Percentiles rank a stretch among this genome's conserved stretches.
phyloP scores from a whole-genome alignment of 2,888 invertebrate species.

The Homarus gammarus region DNA sequence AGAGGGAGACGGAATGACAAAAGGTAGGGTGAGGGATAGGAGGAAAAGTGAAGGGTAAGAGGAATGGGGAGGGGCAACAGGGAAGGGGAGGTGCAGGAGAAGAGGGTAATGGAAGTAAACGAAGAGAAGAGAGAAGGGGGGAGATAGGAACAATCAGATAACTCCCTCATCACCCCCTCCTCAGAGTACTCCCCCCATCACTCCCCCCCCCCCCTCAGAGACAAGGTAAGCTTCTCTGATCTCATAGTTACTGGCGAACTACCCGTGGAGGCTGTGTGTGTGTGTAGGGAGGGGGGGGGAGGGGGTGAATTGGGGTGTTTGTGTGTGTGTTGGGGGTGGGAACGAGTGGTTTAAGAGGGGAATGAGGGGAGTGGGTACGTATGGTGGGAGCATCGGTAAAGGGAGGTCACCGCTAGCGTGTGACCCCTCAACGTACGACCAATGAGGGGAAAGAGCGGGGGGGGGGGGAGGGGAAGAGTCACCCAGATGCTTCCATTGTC shows the following conservation, averaged over 20 bases:
- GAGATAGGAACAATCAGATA: background rate
- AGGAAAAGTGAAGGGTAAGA: background rate
- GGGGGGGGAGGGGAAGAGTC: background rate
- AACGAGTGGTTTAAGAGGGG: background rate
- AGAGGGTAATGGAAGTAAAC: background rate
- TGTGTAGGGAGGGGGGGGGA: background rate
- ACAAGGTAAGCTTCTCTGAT: background rate
- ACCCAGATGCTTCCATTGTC: background rate
- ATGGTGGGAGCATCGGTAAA: too few species aligned
- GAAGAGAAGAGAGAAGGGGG: background rate
- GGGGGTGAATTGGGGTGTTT: background rate
- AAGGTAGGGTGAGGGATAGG: background rate
- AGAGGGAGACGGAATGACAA: background rate
- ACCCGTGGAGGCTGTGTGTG: background rate
- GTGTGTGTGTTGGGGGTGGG: background rate
- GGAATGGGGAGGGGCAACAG: background rate
- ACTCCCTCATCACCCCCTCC: too few species aligned
- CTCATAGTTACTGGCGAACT: background rate
- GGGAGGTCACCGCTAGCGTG: too few species aligned
- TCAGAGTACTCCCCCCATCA: too few species aligned
- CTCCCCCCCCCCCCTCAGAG: background rate
- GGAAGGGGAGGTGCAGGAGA: background rate
- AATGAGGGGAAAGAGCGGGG: background rate
- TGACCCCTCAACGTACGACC: background rate
- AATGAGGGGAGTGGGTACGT: too few species aligned